Base-by-base conservation (phyloP, 2,888 invertebrate genomes). In the Drosophila gaucha region DNA sequence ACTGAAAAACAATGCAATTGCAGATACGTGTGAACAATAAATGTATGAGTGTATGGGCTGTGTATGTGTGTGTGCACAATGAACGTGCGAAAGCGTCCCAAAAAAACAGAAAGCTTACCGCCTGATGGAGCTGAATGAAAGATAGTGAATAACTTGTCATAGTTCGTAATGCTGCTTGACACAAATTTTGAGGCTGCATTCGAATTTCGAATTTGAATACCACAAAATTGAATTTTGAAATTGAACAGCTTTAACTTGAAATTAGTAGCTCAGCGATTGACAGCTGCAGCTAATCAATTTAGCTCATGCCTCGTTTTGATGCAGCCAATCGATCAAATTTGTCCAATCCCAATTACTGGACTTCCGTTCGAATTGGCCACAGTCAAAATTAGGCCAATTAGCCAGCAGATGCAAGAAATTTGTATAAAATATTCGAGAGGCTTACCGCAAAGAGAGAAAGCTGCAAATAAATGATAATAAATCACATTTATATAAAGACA, bases 61-160 rank as follows among this genome's bases (percentile, higher is more conserved):
- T 18, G 28, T 9, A 30, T 33, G 30, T 30, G 31, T 16, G 10
- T 12, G 12, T 8, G 10, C 41, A 28, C 35, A 65, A 46, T 31
- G 47, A 43, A 18, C 38, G 20, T 44, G 44, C 9, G 24, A 33
- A 58, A 54, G 43, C 44, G 68, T 67, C 71, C 63, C 74, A 73
- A 63, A 73, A 73, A 73, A 63, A 67, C 62, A 73, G 35, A 54
- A 72, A 3, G 22, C 20, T 70, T 55, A 66, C 39, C 26, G 36
- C 31, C 44, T n/a, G 52, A 43, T 35, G 39, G 31, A 36, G 16
- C 54, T 66, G 30, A 50, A 55, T 24, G 18, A 36, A 24, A 55
- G 30, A 24, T 24, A 36, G 6, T 22, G 12, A 28, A 38, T 44
- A 35, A 51, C 52, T 50, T 52, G 20, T 30, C 43, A 39, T 16